Conservation (phyloP, 2,888 invertebrate genomes). For the Myopa tessellatipennis region DNA sequence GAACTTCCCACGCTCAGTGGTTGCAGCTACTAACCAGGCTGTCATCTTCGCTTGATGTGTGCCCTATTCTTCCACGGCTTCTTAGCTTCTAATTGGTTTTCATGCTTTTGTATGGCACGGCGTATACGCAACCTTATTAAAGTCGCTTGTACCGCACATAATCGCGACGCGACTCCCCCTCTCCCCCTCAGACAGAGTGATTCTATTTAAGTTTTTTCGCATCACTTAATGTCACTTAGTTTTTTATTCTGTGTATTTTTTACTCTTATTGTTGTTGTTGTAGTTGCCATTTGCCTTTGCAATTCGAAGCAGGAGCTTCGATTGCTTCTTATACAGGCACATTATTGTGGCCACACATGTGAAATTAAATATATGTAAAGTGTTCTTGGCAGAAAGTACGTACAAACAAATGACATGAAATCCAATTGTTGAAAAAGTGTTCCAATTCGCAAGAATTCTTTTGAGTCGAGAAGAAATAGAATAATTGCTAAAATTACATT, state of each 20-base stretch:
- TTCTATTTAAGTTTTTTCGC: background rate
- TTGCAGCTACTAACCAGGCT: background rate
- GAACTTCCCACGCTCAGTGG: conserved; percentile 6
- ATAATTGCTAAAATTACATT: too few relatives aligned
- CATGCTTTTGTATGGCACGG: background rate
- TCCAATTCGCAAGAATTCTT: too few relatives aligned
- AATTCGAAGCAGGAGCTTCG: background rate
- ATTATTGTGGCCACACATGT: background rate
- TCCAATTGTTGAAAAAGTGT: background rate
- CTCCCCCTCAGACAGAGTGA: background rate
- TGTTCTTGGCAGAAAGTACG: background rate
- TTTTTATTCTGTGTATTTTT: background rate
- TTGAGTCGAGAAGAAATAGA: too few relatives aligned
- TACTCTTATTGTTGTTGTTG: background rate
- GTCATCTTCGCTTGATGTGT: too few relatives aligned
- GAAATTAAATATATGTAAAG: background rate
- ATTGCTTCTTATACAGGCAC: background rate
- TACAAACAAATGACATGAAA: background rate
- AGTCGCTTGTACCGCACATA: background rate
- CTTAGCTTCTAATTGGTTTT: background rate
- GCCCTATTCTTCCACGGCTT: too few relatives aligned
- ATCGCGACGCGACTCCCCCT: too few relatives aligned
- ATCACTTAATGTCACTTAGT: background rate
- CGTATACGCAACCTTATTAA: background rate
- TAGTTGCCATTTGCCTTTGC: background rate